These are phyloP conservation scores for Emmelina monodactyla DNA, from an alignment of 2,888 invertebrate species.

Conservation along the genomic window DNA sequence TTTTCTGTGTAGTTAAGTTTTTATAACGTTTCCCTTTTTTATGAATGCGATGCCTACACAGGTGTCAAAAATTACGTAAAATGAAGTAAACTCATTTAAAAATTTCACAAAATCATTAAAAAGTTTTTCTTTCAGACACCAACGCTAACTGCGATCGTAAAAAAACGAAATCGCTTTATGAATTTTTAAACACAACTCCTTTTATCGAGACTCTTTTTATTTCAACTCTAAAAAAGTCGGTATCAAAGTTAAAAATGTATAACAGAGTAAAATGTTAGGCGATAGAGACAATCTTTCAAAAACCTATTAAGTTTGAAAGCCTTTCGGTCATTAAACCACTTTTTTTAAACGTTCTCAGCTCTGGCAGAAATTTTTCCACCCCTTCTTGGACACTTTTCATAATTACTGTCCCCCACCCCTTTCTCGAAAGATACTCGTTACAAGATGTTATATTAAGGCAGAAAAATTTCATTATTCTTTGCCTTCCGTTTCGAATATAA, in stretches of 20 bases:
- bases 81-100: not conserved
- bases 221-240: not conserved
- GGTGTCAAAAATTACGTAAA: not conserved
- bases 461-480: too few relatives aligned
- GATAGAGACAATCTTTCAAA: constrained; percentile 38
- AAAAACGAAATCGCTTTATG: not conserved
- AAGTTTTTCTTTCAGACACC: not conserved
- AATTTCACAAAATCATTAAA: not conserved
- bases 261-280: constrained; percentile 11
- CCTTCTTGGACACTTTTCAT: constrained; percentile 58
- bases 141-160: not conserved
- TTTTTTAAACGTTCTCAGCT: constrained; percentile 50
- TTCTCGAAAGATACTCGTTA: constrained; percentile 30
- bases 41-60: too few relatives aligned
- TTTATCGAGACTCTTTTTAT: not conserved
- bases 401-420: constrained; percentile 43
- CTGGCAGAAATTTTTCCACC: constrained; percentile 45
- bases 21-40: too few relatives aligned
- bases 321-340: constrained; percentile 53
- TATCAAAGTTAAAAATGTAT: not conserved
- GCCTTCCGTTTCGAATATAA: too few relatives aligned
- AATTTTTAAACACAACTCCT: not conserved
- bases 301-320: constrained; percentile 62
- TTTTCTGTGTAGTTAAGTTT: not conserved
- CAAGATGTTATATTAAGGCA: constrained; percentile 51